phyloP scores from a whole-genome alignment of 2,797 vertebrate genomes.

The Mormyrus proboscirostris region DNA sequence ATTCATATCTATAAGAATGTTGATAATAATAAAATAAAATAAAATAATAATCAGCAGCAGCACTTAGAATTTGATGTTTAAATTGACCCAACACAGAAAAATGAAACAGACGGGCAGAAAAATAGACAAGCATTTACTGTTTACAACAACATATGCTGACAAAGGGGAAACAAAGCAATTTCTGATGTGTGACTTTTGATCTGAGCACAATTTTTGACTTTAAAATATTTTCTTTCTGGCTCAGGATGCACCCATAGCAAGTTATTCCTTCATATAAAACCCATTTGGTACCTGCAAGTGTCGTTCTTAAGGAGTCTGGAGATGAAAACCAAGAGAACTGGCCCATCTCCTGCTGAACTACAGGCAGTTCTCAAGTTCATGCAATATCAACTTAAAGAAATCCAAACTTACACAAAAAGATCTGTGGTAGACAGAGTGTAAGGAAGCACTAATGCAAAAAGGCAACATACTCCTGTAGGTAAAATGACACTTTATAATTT shows the following conservation, averaged over 20 bases:
- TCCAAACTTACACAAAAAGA: background rate
- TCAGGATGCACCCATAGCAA: constrained; percentile 12
- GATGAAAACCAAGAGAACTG: background rate
- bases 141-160: background rate
- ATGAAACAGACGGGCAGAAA: background rate
- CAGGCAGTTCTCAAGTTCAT: background rate
- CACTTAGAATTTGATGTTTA: background rate
- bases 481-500: background rate
- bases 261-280: background rate
- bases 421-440: background rate
- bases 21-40: background rate
- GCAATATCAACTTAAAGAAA: background rate
- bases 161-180: background rate
- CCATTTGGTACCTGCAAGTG: background rate
- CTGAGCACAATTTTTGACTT: background rate
- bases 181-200: background rate
- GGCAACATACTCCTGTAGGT: background rate
- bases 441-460: background rate
- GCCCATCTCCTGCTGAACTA: background rate
- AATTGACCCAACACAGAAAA: background rate
- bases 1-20: background rate
- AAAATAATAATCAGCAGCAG: background rate
- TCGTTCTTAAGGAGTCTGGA: background rate
- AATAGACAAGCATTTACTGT: background rate
- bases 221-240: background rate